A percentile compares a stretch with the other conserved stretches of the same genome.
Conservation (phyloP, 2,888 invertebrate genomes). For the Rhogogaster chlorosoma region DNA sequence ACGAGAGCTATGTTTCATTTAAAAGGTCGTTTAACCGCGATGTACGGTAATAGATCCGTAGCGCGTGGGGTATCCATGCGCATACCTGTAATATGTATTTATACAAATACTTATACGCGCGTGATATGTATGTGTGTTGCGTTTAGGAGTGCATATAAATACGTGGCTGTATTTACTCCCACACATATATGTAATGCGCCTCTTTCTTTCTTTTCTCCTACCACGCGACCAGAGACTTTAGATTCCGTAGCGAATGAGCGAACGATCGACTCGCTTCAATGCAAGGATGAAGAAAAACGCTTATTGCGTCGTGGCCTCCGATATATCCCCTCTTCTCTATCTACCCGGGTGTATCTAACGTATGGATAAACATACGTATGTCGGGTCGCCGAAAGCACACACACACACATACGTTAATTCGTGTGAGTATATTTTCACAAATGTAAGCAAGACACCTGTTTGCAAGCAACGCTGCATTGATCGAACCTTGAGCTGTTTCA, state of each 20-base stretch:
- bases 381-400: background rate
- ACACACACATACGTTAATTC: too few species aligned
- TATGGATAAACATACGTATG: background rate
- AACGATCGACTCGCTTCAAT: constrained; percentile 1
- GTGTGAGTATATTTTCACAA: background rate
- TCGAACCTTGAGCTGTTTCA: constrained; percentile 5
- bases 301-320: constrained; percentile 44
- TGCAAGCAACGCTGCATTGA: background rate
- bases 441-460: background rate
- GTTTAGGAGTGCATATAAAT: background rate
- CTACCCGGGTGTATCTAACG: background rate
- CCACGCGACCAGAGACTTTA: background rate
- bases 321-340: background rate
- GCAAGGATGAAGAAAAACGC: constrained; percentile 39
- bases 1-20: background rate
- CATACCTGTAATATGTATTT: background rate
- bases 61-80: background rate
- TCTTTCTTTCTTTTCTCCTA: background rate
- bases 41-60: constrained; percentile 39
- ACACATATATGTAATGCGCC: background rate
- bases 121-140: background rate
- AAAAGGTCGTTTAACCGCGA: constrained; percentile 40
- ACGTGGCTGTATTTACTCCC: background rate
- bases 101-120: too few species aligned
- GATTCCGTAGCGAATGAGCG: background rate